Evolutionary conservation across 1,140 invertebrate genomes (phyloP), one percentile per base, ranked within the genome.

Genomic region (Ceratitis capitata): DNA sequence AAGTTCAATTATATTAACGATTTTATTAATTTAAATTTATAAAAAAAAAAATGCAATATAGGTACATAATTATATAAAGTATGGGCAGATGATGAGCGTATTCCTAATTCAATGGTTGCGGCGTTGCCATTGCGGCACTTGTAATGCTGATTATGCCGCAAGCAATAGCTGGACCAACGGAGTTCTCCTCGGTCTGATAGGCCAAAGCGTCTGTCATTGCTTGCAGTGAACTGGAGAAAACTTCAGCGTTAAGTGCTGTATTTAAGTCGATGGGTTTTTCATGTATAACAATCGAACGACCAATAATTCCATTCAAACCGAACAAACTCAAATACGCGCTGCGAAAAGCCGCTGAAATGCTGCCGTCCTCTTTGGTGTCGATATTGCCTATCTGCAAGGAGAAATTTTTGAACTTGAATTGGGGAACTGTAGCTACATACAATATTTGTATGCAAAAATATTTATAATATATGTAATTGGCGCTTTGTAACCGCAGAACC

Each of bases 71-170:
- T n/a, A n/a, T n/a, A n/a, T n/a, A n/a, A n/a, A n/a, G n/a, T n/a
- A n/a, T n/a, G n/a, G n/a, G n/a, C n/a, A n/a, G n/a, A n/a, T n/a
- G n/a, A n/a, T n/a, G n/a, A n/a, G n/a, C n/a, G n/a, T n/a, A n/a
- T n/a, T n/a, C n/a, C n/a, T n/a, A n/a, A n/a, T n/a, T n/a, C 56
- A 26, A 26, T 5, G 56, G 5, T 5, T n/a, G 56, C 16, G 82
- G 29, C 45, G 83, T 84, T 3, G 42, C 7, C 23, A 47, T n/a
- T 7, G 85, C 26, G 39, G 88, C 87, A 86, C 88, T 91, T 87
- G 90, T 92, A n/a, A 92, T 85, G 85, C 89, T 92, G 0, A 92
- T 91, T 0, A 90, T 85, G 19, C 91, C 91, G 78, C 91, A 92
- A 32, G 91, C 90, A 35, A 92, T 88, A 1, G 86, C 58, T 0